Conservation (phyloP, 2,888 invertebrate species). For the Pycnomerus fuliginosus region DNA sequence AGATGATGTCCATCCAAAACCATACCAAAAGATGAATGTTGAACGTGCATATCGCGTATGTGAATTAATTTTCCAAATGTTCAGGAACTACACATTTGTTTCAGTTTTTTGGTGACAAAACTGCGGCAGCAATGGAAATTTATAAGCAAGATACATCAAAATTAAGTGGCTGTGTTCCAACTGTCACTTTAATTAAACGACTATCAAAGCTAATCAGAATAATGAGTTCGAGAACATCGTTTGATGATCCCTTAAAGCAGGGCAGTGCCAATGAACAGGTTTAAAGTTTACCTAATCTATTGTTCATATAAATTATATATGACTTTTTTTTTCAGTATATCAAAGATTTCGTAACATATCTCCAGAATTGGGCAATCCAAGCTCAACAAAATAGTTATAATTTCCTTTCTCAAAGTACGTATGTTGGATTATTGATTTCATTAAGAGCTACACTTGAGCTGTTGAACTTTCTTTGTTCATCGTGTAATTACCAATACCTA, state of each 20-base stretch:
- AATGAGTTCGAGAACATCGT: background rate
- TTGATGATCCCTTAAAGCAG: background rate
- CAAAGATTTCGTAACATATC: background rate
- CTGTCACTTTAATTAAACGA: background rate
- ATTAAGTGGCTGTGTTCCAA: background rate
- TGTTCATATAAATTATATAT: background rate
- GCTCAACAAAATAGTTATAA: background rate
- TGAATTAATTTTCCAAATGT: no score
- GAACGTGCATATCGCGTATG: background rate
- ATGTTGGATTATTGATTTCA: background rate
- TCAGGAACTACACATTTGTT: no score
- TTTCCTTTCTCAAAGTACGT: background rate
- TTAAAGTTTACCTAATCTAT: background rate
- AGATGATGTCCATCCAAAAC: background rate
- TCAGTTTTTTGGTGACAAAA: constrained; percentile 1
- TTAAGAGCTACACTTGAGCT: background rate
- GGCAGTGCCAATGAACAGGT: background rate
- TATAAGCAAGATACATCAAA: background rate
- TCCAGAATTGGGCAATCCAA: no score
- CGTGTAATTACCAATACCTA: background rate
- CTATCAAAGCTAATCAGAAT: background rate
- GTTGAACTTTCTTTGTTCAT: background rate
- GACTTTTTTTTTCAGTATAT: background rate
- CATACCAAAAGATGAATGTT: constrained; percentile 1
- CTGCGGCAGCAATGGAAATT: background rate